A percentile compares a stretch with the other conserved stretches of the same genome.
Evolutionary conservation across 2,113 vertebrate genomes (phyloP).

Genomic region (Pampusana beccarii): DNA sequence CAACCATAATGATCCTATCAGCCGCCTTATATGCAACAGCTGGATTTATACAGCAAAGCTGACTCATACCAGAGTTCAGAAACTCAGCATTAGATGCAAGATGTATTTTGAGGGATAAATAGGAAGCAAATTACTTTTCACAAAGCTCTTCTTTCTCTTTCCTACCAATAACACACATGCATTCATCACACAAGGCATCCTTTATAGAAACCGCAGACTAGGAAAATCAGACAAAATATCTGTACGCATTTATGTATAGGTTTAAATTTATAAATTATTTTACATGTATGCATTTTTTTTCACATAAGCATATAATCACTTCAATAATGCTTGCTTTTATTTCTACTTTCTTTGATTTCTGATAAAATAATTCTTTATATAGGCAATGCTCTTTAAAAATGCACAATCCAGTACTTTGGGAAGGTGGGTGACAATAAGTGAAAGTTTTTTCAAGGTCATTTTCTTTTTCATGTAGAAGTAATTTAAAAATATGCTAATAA

Average conservation of each 20-base stretch:
- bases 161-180: not conserved
- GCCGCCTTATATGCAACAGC: not conserved
- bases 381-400: not conserved
- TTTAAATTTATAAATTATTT: not conserved
- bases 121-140: not conserved
- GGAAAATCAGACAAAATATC: not conserved
- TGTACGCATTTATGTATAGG: not conserved
- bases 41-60: not conserved
- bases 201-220: not conserved
- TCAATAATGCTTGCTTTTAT: not conserved
- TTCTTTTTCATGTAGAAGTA: not conserved
- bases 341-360: not conserved
- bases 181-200: not conserved
- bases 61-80: not conserved
- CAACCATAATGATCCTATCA: not conserved
- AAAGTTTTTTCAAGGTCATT: not conserved
- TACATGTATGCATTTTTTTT: not conserved
- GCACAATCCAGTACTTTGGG: not conserved
- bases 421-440: not conserved
- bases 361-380: not conserved
- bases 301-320: not conserved
- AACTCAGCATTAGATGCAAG: not conserved
- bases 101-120: not conserved
- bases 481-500: not conserved
- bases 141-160: not conserved